Evolutionary conservation across 2,797 vertebrate genomes (phyloP), one percentile per base, ranked within the genome.

Genomic region (Neosalanx taihuensis): DNA sequence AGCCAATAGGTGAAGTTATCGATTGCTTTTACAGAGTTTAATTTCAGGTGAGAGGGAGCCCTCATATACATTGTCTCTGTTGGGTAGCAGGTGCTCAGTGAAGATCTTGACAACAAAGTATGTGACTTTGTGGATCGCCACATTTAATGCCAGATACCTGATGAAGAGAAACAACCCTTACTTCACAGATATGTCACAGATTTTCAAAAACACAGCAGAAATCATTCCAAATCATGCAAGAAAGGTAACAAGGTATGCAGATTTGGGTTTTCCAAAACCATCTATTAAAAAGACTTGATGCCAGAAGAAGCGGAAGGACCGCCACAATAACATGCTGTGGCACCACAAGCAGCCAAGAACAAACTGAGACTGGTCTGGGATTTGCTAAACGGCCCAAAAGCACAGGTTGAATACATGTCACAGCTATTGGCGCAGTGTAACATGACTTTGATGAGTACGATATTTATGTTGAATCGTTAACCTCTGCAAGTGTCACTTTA

Each of bases 121-220:
- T 67, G 53, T 29, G 69, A 17, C 2, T 69, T 71, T 65, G 59
- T 72, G 26, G 71, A 73, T 56, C n/a, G 29, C 1, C 71, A 71
- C 59, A 75, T 72, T 35, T 53, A 67, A 53, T 72, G 64, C 9
- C 23, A 58, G 31, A 26, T 72, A 3, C 37, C 41, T 35, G 64
- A 77, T 23, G 3, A 29, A 31, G 56, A 68, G 0, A 29, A 31
- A 37, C 62, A 67, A 5, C 67, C 67, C 17, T 33, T 70, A 35
- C 68, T 71, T 7, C 18, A 64, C 53, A 64, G 35, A 67, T 69
- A 71, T 69, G 78, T 74, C 13, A 67, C 57, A 20, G 72, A 80
- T 12, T 33, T 75, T 12, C 67, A 77, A 23, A 49, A 18, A 6
- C 72, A 72, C 66, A 70, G 72, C 46, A 74, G 49, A 30, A 76